Evolutionary conservation across 2,888 invertebrate species (phyloP).

Genomic region (Philereme vetulata): DNA sequence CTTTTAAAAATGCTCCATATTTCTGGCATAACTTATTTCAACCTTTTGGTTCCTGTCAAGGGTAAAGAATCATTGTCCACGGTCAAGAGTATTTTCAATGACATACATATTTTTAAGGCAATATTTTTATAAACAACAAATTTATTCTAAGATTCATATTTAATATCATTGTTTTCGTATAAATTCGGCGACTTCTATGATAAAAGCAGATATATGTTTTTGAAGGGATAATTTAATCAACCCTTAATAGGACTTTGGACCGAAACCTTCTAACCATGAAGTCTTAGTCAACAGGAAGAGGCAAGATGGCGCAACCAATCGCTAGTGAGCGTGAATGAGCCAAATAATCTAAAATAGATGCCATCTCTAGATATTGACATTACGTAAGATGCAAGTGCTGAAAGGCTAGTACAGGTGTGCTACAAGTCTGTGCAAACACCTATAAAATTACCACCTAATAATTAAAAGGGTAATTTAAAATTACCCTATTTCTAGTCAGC

Average conservation of each 20-base stretch:
- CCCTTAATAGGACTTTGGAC: not conserved
- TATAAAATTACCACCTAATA: too few relatives aligned
- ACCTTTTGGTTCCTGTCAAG: conserved; percentile 1
- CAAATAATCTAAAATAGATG: conserved; percentile 37
- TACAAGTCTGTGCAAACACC: too few relatives aligned
- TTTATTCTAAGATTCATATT: too few relatives aligned
- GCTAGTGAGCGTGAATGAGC: conserved; percentile 28
- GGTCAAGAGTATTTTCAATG: not conserved
- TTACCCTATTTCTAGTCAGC: too few relatives aligned
- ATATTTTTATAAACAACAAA: too few relatives aligned
- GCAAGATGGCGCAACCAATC: conserved; percentile 23
- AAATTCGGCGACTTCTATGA: too few relatives aligned
- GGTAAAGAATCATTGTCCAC: conserved; percentile 6
- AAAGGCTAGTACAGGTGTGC: conserved; percentile 12
- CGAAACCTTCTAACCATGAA: conserved; percentile 21
- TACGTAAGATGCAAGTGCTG: conserved; percentile 45
- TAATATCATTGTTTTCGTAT: too few relatives aligned
- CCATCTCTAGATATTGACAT: conserved; percentile 36
- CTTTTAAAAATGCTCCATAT: conserved; percentile 23
- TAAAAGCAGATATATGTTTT: too few relatives aligned
- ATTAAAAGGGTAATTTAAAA: too few relatives aligned
- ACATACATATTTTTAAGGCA: not conserved
- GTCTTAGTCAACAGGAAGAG: conserved; percentile 30
- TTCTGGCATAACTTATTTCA: not conserved
- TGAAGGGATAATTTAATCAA: conserved; percentile 3